These are phyloP conservation scores for Clinocottus analis DNA, from an alignment of 2,113 vertebrate genomes.

Conservation along the genomic window DNA sequence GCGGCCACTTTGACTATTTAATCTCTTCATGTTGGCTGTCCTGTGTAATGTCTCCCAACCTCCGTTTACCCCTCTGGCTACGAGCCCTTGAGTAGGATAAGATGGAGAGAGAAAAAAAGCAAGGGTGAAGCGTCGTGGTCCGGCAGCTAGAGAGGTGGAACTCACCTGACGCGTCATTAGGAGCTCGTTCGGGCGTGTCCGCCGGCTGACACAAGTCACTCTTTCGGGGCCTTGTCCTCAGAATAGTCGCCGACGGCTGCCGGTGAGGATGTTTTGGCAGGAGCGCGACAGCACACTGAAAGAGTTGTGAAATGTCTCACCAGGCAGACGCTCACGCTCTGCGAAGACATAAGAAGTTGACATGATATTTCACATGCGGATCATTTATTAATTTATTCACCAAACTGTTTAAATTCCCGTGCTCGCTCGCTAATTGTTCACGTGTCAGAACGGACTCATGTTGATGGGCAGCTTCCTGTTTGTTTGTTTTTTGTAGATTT, in stretches of 20 bases:
- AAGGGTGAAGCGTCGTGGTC: conserved; percentile 9
- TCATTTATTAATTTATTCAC: background rate
- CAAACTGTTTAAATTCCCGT: background rate
- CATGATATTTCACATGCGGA: background rate
- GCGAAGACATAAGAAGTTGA: conserved; percentile 5
- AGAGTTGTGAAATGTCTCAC: background rate
- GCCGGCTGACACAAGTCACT: conserved; percentile 16
- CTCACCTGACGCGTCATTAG: conserved; percentile 26
- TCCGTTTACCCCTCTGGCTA: background rate
- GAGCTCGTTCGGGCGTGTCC: background rate
- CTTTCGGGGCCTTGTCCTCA: background rate
- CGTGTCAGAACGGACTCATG: background rate
- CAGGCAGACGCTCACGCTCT: background rate
- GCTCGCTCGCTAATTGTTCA: background rate
- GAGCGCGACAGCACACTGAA: conserved; percentile 24
- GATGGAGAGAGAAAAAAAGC: conserved; percentile 1
- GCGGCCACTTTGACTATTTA: background rate
- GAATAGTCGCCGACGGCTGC: background rate
- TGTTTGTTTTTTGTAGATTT: background rate
- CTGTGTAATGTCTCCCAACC: background rate
- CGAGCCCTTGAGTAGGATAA: background rate
- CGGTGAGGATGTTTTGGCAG: conserved; percentile 1
- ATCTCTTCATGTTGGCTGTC: background rate
- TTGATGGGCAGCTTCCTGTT: background rate
- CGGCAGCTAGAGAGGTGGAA: conserved; percentile 23